phyloP scores from a whole-genome alignment of 2,888 invertebrate species.

The Andrena minutula region DNA sequence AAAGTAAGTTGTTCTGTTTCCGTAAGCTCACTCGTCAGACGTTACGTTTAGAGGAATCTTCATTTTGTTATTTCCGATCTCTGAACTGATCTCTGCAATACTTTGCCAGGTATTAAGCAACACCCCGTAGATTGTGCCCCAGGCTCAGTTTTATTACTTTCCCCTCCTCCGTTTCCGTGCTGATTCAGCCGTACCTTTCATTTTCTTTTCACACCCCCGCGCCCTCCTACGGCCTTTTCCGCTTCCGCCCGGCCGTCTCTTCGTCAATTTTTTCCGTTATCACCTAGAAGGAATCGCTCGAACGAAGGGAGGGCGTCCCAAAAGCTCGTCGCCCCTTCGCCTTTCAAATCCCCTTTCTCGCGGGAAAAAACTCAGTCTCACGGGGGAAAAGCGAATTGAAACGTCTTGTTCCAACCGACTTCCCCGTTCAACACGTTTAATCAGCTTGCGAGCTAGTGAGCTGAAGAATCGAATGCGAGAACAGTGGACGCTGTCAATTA shows the following conservation, averaged over 20 bases:
- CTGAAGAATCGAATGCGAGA: too few relatives aligned
- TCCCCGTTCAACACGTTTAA: too few relatives aligned
- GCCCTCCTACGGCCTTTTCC: not conserved
- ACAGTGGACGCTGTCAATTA: too few relatives aligned
- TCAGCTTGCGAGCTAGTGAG: too few relatives aligned
- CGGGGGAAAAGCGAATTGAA: not conserved
- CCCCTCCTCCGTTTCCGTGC: slow-evolving; percentile 14
- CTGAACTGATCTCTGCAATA: slow-evolving; percentile 5
- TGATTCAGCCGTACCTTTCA: slow-evolving; percentile 19
- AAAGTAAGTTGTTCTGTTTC: too few relatives aligned
- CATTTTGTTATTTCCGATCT: not conserved
- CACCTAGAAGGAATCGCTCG: not conserved
- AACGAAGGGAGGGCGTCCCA: not conserved
- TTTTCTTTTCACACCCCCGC: not conserved
- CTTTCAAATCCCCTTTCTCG: not conserved
- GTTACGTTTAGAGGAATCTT: too few relatives aligned
- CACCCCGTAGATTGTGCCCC: not conserved
- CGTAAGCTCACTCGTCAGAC: too few relatives aligned
- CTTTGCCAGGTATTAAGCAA: not conserved
- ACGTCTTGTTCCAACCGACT: too few relatives aligned
- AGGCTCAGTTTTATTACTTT: slow-evolving; percentile 1
- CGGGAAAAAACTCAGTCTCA: not conserved
- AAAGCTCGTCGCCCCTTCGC: not conserved
- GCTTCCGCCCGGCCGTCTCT: slow-evolving; percentile 17
- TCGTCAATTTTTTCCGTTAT: slow-evolving; percentile 22